Conservation (phyloP, 2,797 vertebrate species). For the Varecia variegata region DNA sequence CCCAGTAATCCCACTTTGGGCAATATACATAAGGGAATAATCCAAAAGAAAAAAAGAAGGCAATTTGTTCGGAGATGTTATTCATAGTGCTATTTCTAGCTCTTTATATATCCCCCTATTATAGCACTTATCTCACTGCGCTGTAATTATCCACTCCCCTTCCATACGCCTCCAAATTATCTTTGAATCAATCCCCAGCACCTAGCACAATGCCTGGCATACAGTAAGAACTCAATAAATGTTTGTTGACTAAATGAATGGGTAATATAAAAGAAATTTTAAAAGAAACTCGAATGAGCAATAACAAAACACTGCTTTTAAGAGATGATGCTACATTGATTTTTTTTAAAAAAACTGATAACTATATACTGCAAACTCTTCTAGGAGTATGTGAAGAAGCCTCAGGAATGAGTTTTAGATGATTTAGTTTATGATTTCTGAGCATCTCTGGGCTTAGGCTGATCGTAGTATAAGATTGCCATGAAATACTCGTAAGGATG, state of each 20-base stretch:
- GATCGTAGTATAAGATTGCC: background rate
- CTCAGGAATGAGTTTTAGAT: background rate
- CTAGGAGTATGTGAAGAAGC: background rate
- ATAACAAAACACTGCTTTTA: constrained; percentile 55
- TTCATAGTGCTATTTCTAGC: constrained; percentile 76
- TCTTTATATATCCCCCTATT: constrained; percentile 76
- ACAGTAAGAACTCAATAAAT: constrained; percentile 76
- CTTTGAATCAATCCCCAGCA: constrained; percentile 71
- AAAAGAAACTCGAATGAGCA: constrained; percentile 38
- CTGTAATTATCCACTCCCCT: constrained; percentile 76
- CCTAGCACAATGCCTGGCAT: constrained; percentile 76
- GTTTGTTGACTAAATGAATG: constrained; percentile 67
- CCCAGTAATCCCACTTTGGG: constrained; percentile 79
- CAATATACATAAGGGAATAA: constrained; percentile 79
- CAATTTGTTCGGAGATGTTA: constrained; percentile 78
- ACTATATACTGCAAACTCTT: constrained; percentile 23
- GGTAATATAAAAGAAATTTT: constrained; percentile 43
- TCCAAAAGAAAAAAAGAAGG: constrained; percentile 73
- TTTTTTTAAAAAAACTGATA: background rate
- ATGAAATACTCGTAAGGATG: background rate
- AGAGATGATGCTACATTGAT: constrained; percentile 30
- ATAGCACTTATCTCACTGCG: constrained; percentile 74
- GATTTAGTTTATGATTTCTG: background rate
- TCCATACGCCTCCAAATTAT: constrained; percentile 73
- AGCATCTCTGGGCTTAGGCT: background rate